phyloP scores from a whole-genome alignment of 2,113 vertebrate species.

The Upupa epops region DNA sequence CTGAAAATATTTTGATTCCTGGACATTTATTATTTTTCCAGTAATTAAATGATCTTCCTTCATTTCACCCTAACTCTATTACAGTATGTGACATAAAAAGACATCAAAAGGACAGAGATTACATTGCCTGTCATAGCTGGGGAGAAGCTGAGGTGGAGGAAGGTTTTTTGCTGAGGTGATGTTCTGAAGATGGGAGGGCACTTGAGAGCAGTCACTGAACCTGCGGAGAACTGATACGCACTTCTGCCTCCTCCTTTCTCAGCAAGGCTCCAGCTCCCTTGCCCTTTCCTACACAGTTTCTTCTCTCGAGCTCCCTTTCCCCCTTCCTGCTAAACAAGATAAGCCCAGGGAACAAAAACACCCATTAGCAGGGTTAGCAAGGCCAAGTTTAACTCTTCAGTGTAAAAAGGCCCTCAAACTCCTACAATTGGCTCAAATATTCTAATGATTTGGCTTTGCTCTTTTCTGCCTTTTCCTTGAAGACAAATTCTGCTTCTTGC shows the following conservation, averaged over 20 bases:
- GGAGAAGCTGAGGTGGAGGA: neutral
- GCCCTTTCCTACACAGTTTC: neutral
- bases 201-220: neutral
- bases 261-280: neutral
- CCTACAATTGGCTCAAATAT: neutral
- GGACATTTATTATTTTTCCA: neutral
- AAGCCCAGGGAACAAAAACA: conserved; percentile 1
- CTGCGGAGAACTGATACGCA: conserved; percentile 13
- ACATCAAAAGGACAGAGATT: neutral
- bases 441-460: neutral
- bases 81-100: neutral
- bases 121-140: neutral
- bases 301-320: neutral
- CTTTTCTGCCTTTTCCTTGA: neutral
- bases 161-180: neutral
- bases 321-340: neutral
- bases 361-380: neutral
- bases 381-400: neutral
- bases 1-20: neutral
- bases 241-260: neutral
- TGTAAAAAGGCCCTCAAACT: neutral
- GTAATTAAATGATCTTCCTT: conserved; percentile 2
- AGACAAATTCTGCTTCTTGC: neutral
- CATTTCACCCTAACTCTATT: neutral
- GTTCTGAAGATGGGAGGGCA: neutral